Percentiles rank a stretch among this genome's conserved stretches.
Evolutionary conservation across 2,113 vertebrate species (phyloP).

Genomic region (Cromileptes altivelis): DNA sequence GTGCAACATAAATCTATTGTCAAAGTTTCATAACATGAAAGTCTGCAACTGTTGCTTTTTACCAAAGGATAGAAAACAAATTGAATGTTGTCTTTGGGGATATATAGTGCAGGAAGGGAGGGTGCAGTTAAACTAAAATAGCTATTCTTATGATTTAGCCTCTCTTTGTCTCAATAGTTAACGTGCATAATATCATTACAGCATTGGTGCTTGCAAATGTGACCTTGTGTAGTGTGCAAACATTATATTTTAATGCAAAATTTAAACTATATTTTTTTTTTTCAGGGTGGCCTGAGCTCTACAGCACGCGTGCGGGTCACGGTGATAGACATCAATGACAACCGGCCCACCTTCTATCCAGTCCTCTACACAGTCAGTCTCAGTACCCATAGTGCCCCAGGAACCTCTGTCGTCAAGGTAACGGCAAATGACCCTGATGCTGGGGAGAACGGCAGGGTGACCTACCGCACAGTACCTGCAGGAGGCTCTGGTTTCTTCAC

Average conservation of each 20-base stretch:
- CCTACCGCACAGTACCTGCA: constrained; percentile 89
- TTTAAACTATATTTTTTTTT: not conserved
- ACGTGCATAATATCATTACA: not conserved
- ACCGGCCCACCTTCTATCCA: constrained; percentile 93
- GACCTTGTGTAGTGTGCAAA: not conserved
- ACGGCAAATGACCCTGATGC: constrained; percentile 94
- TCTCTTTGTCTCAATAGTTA: constrained; percentile 9
- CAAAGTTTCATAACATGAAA: constrained; percentile 35
- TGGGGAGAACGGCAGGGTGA: constrained; percentile 90
- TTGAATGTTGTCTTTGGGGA: constrained; percentile 27
- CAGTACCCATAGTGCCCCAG: constrained; percentile 93
- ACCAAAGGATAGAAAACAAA: constrained; percentile 30
- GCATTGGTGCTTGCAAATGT: not conserved
- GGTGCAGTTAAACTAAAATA: constrained; percentile 10
- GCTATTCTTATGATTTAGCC: constrained; percentile 4
- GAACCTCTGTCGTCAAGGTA: constrained; percentile 92
- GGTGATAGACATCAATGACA: constrained; percentile 95
- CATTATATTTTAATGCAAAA: not conserved
- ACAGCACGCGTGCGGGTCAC: constrained; percentile 90
- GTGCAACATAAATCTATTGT: constrained; percentile 58
- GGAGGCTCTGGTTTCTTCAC: constrained; percentile 91
- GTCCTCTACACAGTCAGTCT: constrained; percentile 93
- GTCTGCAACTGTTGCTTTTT: constrained; percentile 33
- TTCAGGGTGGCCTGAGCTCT: constrained; percentile 93
- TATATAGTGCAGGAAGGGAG: not conserved